phyloP scores from a whole-genome alignment of 1,140 invertebrate genomes.

The Leptinotarsa lineolata region DNA sequence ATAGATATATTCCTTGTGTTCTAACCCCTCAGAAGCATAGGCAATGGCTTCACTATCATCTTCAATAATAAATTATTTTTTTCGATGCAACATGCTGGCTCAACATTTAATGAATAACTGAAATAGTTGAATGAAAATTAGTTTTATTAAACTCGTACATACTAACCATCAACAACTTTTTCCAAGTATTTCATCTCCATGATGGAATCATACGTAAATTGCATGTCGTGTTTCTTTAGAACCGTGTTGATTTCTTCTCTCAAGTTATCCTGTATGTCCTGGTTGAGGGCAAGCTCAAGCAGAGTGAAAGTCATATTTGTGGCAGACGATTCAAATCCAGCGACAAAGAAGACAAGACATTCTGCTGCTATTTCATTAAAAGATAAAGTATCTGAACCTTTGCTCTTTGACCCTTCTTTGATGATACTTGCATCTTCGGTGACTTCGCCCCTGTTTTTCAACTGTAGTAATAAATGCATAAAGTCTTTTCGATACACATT shows the following conservation, averaged over 20 bases:
- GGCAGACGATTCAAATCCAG: slow-evolving; percentile 61
- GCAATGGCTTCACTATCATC: too few relatives aligned
- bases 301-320: slow-evolving; percentile 58
- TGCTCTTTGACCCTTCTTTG: not conserved
- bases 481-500: slow-evolving; percentile 60
- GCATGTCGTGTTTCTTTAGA: too few relatives aligned
- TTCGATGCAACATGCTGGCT: too few relatives aligned
- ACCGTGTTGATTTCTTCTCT: too few relatives aligned
- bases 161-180: not conserved
- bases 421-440: slow-evolving; percentile 22
- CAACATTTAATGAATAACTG: too few relatives aligned
- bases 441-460: slow-evolving; percentile 33
- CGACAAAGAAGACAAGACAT: slow-evolving; percentile 58
- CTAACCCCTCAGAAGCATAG: too few relatives aligned
- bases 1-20: too few relatives aligned
- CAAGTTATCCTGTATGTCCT: too few relatives aligned
- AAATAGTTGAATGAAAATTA: too few relatives aligned
- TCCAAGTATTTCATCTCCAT: too few relatives aligned
- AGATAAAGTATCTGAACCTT: slow-evolving; percentile 8
- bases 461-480: slow-evolving; percentile 59
- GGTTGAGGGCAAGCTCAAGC: slow-evolving; percentile 53
- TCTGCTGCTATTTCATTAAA: slow-evolving; percentile 52
- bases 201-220: too few relatives aligned
- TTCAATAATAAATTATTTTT: too few relatives aligned
- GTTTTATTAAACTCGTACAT: not conserved